A percentile compares a stretch with the other conserved stretches of the same genome.
Conservation (phyloP, 2,113 vertebrate genomes). For the Jacana jacana region DNA sequence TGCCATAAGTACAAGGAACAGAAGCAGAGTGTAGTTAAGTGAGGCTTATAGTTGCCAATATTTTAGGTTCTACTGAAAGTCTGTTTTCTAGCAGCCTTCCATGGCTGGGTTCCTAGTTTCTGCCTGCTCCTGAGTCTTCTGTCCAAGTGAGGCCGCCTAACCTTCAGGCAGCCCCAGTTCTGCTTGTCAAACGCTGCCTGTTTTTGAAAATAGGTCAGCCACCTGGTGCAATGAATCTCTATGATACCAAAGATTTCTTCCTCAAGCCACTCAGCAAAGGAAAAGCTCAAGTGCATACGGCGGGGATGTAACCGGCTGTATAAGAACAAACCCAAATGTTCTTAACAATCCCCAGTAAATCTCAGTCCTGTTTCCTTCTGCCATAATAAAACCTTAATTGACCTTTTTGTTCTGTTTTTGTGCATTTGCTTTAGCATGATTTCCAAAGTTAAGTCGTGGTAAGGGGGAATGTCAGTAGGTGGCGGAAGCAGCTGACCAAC, state of each 20-base stretch:
- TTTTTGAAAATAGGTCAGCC: not conserved
- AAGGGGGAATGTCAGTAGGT: not conserved
- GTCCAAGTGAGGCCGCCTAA: not conserved
- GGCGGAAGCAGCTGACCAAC: not conserved
- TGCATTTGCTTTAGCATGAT: not conserved
- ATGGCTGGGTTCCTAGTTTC: not conserved
- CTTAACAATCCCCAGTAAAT: not conserved
- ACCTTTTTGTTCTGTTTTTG: not conserved
- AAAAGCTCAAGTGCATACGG: not conserved
- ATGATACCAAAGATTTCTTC: not conserved
- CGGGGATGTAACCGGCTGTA: not conserved
- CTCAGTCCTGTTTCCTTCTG: not conserved
- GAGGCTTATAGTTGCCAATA: not conserved
- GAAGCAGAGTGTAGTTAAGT: not conserved
- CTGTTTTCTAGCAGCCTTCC: slow-evolving; percentile 17
- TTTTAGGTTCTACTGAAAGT: not conserved
- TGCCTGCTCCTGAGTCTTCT: not conserved
- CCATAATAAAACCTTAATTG: not conserved
- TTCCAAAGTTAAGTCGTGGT: not conserved
- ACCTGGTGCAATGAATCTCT: not conserved
- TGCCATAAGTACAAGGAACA: not conserved
- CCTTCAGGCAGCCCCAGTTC: not conserved
- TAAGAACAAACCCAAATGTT: not conserved
- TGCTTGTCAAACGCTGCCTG: not conserved
- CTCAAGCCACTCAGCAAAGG: not conserved